phyloP scores from a whole-genome alignment of 2,797 vertebrate genomes.

The Chromis chromis region DNA sequence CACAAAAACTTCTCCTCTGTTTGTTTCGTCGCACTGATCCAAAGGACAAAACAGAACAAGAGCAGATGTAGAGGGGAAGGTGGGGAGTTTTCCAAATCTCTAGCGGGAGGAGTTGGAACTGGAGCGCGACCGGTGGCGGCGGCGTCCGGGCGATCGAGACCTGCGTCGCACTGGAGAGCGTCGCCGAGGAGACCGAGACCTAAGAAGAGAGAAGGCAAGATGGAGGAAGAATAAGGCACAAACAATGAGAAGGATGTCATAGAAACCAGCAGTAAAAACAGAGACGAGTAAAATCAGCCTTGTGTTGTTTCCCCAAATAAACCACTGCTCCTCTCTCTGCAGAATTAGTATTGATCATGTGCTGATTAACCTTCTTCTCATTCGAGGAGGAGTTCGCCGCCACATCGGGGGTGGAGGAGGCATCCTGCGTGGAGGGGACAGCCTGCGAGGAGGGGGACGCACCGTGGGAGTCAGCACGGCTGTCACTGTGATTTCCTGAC shows the following conservation, averaged over 20 bases:
- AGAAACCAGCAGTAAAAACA: not conserved
- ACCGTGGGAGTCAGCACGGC: constrained; percentile 90
- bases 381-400: constrained; percentile 92
- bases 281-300: no score
- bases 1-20: not conserved
- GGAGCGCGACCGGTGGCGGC: constrained; percentile 92
- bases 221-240: accelerated
- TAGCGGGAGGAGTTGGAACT: constrained; percentile 95
- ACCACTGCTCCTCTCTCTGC: not conserved
- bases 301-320: not conserved
- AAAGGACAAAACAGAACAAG: constrained; percentile 6
- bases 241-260: not conserved
- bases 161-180: constrained; percentile 90
- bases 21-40: constrained; percentile 2
- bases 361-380: constrained; percentile 90
- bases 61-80: not conserved
- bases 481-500: constrained; percentile 94
- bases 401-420: constrained; percentile 92
- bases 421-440: constrained; percentile 92
- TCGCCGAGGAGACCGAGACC: constrained; percentile 90
- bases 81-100: not conserved
- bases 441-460: constrained; percentile 84
- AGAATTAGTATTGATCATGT: not conserved
- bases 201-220: constrained; percentile 57
- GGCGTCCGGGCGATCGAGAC: constrained; percentile 88